Evolutionary conservation across 1,140 invertebrate species (phyloP).

Genomic region (Eriocheir sinensis): DNA sequence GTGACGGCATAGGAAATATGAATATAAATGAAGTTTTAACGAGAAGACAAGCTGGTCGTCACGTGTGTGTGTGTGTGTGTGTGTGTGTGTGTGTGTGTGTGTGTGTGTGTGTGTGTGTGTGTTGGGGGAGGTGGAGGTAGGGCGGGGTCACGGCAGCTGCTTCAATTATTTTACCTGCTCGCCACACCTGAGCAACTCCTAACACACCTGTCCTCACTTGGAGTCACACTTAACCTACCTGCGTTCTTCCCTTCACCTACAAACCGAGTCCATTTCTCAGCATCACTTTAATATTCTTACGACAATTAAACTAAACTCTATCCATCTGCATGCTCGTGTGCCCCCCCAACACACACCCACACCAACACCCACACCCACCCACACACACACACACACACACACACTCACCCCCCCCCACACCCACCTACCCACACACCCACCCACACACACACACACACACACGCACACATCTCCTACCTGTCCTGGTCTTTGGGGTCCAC

Average conservation of each 20-base stretch:
- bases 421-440: background rate
- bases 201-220: background rate
- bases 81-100: background rate
- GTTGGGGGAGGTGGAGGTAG: background rate
- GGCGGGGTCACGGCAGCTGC: background rate
- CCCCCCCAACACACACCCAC: background rate
- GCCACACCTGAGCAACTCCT: background rate
- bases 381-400: conserved; percentile 44
- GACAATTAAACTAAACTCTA: too few relatives aligned
- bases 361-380: conserved; percentile 43
- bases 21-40: too few relatives aligned
- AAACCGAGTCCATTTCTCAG: background rate
- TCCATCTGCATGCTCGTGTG: background rate
- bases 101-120: background rate
- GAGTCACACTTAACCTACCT: background rate
- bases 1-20: too few relatives aligned
- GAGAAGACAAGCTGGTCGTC: background rate
- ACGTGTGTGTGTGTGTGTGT: background rate
- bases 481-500: conserved; percentile 45
- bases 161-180: background rate
- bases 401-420: conserved; percentile 12
- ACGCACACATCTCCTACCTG: conserved; percentile 48
- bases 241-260: background rate
- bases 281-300: background rate
- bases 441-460: background rate